A percentile compares a stretch with the other conserved stretches of the same genome.
Conservation (phyloP, 1,140 invertebrate species). For the Nixonia krombeini region DNA sequence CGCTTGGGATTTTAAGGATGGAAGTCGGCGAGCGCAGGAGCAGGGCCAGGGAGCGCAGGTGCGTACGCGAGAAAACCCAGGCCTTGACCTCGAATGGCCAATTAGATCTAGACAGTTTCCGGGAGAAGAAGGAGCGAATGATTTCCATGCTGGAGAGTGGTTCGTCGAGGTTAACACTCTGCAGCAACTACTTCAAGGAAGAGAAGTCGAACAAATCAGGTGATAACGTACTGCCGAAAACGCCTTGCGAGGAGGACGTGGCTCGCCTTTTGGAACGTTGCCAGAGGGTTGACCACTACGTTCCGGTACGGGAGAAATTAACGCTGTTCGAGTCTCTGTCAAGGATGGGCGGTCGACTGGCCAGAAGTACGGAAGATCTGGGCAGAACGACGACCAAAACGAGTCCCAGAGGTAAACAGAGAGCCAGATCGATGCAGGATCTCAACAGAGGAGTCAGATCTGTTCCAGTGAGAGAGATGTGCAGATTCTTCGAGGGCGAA, state of each 20-base stretch:
- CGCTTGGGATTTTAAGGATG: slow-evolving; percentile 43
- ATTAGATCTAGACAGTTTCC: slow-evolving; percentile 37
- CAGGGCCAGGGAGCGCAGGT: slow-evolving; percentile 62
- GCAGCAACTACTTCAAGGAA: too few relatives aligned
- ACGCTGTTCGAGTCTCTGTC: slow-evolving; percentile 75
- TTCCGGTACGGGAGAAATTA: slow-evolving; percentile 75
- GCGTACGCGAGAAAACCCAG: slow-evolving; percentile 40
- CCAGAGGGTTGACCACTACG: slow-evolving; percentile 75
- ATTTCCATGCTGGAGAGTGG: slow-evolving; percentile 21
- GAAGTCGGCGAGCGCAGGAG: slow-evolving; percentile 61
- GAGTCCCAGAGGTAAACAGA: slow-evolving; percentile 64
- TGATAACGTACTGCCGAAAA: too few relatives aligned
- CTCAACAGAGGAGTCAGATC: slow-evolving; percentile 67
- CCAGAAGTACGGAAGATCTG: slow-evolving; percentile 71
- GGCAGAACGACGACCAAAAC: slow-evolving; percentile 58
- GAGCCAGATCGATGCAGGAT: slow-evolving; percentile 75
- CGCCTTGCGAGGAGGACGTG: slow-evolving; percentile 65
- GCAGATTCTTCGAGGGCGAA: slow-evolving; percentile 74
- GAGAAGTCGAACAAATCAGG: too few relatives aligned
- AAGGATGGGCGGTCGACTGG: slow-evolving; percentile 69
- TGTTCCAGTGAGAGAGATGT: slow-evolving; percentile 74
- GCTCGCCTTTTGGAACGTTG: slow-evolving; percentile 72
- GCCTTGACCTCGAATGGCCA: not conserved
- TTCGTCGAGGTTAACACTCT: not conserved
- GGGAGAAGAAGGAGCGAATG: slow-evolving; percentile 49